Conservation (phyloP, 2,888 invertebrate genomes). For the Galeopsomyia nigrocyanea region DNA sequence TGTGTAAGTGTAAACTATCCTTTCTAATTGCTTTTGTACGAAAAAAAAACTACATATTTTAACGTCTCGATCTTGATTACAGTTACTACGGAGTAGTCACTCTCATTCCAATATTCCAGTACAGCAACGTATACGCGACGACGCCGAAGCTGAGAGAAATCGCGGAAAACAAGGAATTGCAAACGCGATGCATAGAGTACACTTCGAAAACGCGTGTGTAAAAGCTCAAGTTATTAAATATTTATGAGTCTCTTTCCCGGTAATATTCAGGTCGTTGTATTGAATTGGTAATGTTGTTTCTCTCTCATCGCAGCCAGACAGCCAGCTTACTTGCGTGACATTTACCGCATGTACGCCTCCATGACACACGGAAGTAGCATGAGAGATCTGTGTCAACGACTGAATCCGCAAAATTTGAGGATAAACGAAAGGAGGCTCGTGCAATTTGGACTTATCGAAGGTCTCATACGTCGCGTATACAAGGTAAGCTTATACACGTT, state of each 20-base stretch:
- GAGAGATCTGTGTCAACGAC: slow-evolving; percentile 80
- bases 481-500: too few species aligned
- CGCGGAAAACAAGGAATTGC: slow-evolving; percentile 76
- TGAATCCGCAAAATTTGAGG: slow-evolving; percentile 80
- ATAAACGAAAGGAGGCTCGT: slow-evolving; percentile 87
- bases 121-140: slow-evolving; percentile 87
- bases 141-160: slow-evolving; percentile 81
- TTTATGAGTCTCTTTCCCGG: too few species aligned
- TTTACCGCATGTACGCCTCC: slow-evolving; percentile 82
- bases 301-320: slow-evolving; percentile 72
- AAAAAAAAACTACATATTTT: too few species aligned
- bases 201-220: slow-evolving; percentile 78
- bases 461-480: slow-evolving; percentile 84
- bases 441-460: slow-evolving; percentile 89
- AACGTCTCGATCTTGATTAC: slow-evolving; percentile 13
- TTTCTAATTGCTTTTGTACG: too few species aligned
- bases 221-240: slow-evolving; percentile 4
- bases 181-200: slow-evolving; percentile 80
- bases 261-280: not conserved
- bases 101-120: slow-evolving; percentile 85
- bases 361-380: slow-evolving; percentile 85
- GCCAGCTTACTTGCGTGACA: slow-evolving; percentile 77
- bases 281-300: not conserved
- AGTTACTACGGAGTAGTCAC: slow-evolving; percentile 81
- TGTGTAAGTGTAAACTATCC: slow-evolving; percentile 72